These are phyloP conservation scores for Oreochromis niloticus DNA, from an alignment of 2,113 vertebrate species.

Conservation along the genomic window DNA sequence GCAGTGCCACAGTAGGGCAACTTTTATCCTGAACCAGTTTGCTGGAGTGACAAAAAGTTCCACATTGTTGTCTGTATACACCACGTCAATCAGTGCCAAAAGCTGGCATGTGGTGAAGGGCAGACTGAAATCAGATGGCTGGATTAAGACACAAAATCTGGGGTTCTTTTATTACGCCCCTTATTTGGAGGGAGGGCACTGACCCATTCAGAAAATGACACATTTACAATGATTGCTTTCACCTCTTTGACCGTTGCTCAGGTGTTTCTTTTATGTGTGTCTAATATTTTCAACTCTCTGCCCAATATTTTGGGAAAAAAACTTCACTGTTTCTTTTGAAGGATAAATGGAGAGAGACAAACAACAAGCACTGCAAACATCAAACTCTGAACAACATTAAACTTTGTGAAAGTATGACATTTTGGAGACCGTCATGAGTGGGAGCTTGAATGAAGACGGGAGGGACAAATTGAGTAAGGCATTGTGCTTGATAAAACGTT, in stretches of 20 bases:
- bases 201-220: neutral
- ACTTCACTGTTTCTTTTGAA: neutral
- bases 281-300: neutral
- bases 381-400: neutral
- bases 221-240: neutral
- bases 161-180: neutral
- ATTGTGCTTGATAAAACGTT: slow-evolving; percentile 12
- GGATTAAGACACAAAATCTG: neutral
- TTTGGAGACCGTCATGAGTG: neutral
- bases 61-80: neutral
- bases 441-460: neutral
- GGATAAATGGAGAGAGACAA: neutral
- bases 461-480: neutral
- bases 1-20: neutral
- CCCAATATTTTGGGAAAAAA: neutral
- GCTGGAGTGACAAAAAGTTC: neutral
- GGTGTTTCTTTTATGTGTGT: neutral
- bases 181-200: neutral
- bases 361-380: neutral
- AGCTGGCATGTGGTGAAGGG: neutral
- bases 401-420: slow-evolving; percentile 21
- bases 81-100: neutral
- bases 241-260: neutral
- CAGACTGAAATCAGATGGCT: neutral
- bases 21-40: neutral